phyloP scores from a whole-genome alignment of 2,113 vertebrate genomes.

The Clarias batrachus region DNA sequence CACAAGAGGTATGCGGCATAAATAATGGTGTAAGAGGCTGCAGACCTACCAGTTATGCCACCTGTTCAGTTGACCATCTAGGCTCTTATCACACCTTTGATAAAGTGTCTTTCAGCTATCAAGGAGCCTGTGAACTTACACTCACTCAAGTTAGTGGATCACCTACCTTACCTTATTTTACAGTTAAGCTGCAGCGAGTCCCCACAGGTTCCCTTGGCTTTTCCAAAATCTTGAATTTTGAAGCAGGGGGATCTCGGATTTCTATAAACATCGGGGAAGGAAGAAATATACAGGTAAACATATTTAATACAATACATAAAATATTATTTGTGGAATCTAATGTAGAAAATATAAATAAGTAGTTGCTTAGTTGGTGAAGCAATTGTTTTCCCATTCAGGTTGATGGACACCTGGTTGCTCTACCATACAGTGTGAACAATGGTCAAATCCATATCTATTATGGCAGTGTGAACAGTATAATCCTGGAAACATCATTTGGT shows the following conservation, averaged over 20 bases:
- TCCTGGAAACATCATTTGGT: constrained; percentile 63
- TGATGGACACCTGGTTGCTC: constrained; percentile 54
- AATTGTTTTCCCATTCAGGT: constrained; percentile 54
- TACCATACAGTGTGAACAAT: constrained; percentile 49
- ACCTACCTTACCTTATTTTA: constrained; percentile 47
- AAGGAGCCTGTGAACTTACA: constrained; percentile 60
- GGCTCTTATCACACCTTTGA: constrained; percentile 65
- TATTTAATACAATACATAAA: neutral
- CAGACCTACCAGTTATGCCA: constrained; percentile 48
- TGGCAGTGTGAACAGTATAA: constrained; percentile 55
- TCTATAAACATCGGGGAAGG: constrained; percentile 48
- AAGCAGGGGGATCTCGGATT: constrained; percentile 52
- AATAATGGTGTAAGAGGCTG: constrained; percentile 57
- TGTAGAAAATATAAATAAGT: no score
- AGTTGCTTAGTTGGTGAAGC: no score
- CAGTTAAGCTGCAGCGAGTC: constrained; percentile 57
- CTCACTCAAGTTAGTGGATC: constrained; percentile 56
- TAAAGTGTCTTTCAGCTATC: constrained; percentile 59
- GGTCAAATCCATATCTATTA: constrained; percentile 53
- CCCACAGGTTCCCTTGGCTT: constrained; percentile 51
- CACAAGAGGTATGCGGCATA: constrained; percentile 50
- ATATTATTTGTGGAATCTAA: no score
- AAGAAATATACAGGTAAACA: constrained; percentile 52
- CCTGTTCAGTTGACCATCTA: constrained; percentile 58
- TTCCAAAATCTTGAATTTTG: constrained; percentile 47